phyloP scores from a whole-genome alignment of 1,140 invertebrate genomes.

The Sinonovacula constricta region DNA sequence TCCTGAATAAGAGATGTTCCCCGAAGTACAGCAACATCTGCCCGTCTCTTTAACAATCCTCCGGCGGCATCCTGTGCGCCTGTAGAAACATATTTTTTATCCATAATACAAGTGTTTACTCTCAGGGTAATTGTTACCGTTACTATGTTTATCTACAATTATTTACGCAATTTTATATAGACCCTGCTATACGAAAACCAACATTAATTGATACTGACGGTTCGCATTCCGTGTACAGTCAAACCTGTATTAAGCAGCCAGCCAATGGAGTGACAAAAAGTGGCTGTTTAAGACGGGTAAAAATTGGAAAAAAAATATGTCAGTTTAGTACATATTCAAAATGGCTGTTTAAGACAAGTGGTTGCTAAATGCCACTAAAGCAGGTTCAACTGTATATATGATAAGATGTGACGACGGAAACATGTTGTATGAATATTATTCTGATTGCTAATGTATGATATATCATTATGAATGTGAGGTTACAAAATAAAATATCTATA shows the following conservation, averaged over 20 bases:
- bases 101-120: neutral
- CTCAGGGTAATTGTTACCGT: no score
- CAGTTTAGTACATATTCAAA: no score
- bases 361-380: no score
- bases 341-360: no score
- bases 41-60: conserved; percentile 18
- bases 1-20: conserved; percentile 20
- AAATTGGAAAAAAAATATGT: no score
- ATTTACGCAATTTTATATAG: no score
- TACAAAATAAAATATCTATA: neutral
- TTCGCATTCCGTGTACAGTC: neutral
- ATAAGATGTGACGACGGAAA: neutral
- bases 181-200: neutral
- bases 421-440: neutral
- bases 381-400: neutral
- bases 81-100: neutral
- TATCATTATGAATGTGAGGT: neutral
- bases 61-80: conserved; percentile 48
- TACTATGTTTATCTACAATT: no score
- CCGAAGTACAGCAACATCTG: conserved; percentile 23
- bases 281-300: no score
- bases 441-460: neutral
- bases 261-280: no score
- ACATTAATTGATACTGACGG: neutral
- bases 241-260: no score